A percentile compares a stretch with the other conserved stretches of the same genome.
phyloP scores from a whole-genome alignment of 2,113 vertebrate species.

The Elephas maximus region DNA sequence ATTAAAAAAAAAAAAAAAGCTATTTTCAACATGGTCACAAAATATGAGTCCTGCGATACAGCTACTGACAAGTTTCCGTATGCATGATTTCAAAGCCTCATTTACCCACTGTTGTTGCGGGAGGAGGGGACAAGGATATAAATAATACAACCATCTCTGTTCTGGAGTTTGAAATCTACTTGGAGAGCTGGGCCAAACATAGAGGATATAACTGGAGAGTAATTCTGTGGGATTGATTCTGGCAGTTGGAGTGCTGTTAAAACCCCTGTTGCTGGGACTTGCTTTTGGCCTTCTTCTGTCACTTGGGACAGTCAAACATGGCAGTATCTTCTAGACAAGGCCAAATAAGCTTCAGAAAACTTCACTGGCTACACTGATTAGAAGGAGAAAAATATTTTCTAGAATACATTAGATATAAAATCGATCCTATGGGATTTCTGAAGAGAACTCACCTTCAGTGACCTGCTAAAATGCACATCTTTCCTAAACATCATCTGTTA shows the following conservation, averaged over 20 bases:
- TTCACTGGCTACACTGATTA: conserved; percentile 16
- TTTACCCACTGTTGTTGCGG: not conserved
- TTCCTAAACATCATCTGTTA: not conserved
- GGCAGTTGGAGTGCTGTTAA: not conserved
- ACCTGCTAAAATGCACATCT: not conserved
- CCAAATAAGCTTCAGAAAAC: conserved; percentile 24
- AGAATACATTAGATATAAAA: not conserved
- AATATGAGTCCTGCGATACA: not conserved
- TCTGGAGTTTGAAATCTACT: not conserved
- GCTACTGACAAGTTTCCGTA: not conserved
- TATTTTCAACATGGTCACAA: conserved; percentile 32
- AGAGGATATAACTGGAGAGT: not conserved
- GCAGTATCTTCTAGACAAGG: not conserved
- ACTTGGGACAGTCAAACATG: not conserved
- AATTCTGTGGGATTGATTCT: conserved; percentile 14
- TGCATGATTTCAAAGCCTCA: conserved; percentile 35
- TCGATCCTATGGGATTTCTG: not conserved
- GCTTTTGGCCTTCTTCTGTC: conserved; percentile 52
- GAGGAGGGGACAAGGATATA: not conserved
- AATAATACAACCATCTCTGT: not conserved
- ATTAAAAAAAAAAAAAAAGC: not conserved
- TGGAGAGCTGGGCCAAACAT: not conserved
- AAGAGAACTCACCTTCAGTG: conserved; percentile 17
- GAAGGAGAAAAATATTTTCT: conserved; percentile 3
- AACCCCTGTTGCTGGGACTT: not conserved